Conservation (phyloP, 2,888 invertebrate species). For the Zootermopsis nevadensis region DNA sequence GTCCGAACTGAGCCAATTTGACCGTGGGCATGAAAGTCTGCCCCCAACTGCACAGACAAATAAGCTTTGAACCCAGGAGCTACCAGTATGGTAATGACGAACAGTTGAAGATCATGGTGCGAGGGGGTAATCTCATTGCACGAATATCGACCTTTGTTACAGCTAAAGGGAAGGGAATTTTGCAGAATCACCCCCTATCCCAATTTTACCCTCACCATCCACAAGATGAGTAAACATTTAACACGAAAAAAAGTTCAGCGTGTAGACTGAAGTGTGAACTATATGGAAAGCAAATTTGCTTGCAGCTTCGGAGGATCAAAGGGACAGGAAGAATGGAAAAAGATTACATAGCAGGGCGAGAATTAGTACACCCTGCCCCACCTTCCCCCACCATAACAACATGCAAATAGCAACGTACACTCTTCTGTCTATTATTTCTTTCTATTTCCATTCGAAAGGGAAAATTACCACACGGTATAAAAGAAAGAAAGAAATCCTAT, state of each 20-base stretch:
- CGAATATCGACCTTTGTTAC: constrained; percentile 37
- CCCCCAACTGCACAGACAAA: too few species aligned
- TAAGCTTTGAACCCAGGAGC: too few species aligned
- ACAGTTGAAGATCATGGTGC: constrained; percentile 10
- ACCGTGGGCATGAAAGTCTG: too few species aligned
- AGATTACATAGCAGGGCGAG: constrained; percentile 34
- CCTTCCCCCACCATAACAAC: constrained; percentile 33
- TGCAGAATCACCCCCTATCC: constrained; percentile 8
- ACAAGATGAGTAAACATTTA: constrained; percentile 30
- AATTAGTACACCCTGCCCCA: constrained; percentile 32
- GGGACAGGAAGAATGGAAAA: constrained; percentile 18
- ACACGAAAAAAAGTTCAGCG: not conserved
- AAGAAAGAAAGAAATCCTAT: constrained; percentile 40
- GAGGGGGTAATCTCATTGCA: constrained; percentile 42
- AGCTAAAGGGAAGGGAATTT: not conserved
- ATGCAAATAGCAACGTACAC: constrained; percentile 39
- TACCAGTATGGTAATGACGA: too few species aligned
- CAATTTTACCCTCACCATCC: not conserved
- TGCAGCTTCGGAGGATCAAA: not conserved
- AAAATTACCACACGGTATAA: constrained; percentile 42
- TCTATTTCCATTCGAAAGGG: constrained; percentile 46
- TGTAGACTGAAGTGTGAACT: constrained; percentile 1
- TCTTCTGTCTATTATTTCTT: constrained; percentile 33
- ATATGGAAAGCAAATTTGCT: not conserved
- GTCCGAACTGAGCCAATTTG: too few species aligned